These are phyloP conservation scores for Homarus gammarus DNA, from an alignment of 2,888 invertebrate species.

Conservation along the genomic window DNA sequence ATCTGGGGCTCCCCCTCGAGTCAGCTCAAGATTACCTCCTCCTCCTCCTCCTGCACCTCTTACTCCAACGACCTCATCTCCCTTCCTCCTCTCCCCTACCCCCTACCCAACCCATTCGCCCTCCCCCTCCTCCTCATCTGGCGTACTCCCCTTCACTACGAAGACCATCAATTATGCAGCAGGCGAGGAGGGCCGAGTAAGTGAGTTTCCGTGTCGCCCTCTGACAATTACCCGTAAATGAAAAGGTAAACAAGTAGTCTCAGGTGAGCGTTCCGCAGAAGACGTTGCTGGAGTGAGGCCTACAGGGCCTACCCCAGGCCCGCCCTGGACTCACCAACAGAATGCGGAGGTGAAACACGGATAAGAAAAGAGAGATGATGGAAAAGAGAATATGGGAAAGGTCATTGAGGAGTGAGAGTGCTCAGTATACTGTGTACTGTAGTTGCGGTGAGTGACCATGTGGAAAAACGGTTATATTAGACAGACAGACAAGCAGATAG, in stretches of 20 bases:
- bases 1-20: background rate
- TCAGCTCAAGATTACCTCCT: background rate
- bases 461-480: no score
- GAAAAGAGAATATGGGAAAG: no score
- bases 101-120: background rate
- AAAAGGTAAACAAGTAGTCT: constrained; percentile 67
- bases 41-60: background rate
- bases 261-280: constrained; percentile 44
- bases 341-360: background rate
- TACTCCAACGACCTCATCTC: background rate
- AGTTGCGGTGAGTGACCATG: no score
- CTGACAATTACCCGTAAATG: constrained; percentile 70
- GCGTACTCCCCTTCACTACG: background rate
- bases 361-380: background rate
- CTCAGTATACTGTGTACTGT: no score
- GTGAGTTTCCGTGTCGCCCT: constrained; percentile 69
- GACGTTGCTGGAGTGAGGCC: constrained; percentile 5
- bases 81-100: background rate
- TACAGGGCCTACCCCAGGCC: background rate
- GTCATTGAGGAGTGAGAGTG: no score
- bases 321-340: background rate
- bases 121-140: background rate
- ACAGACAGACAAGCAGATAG: no score
- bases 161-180: constrained; percentile 63
- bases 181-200: constrained; percentile 46